Percentiles rank a stretch among this genome's conserved stretches.
Conservation (phyloP, 1,140 invertebrate genomes). For the Mizuhopecten yessoensis region DNA sequence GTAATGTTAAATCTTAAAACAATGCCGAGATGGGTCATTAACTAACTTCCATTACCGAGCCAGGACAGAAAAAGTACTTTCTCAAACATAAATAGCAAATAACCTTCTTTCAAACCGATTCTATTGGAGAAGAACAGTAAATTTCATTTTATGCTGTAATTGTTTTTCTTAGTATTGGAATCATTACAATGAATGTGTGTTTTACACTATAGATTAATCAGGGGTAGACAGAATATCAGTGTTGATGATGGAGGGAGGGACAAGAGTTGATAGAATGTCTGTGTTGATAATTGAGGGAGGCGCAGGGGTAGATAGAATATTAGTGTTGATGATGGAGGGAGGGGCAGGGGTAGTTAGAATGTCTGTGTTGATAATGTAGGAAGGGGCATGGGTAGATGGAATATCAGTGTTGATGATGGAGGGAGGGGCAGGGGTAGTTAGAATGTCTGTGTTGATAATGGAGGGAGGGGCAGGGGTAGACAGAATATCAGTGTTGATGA, state of each 20-base stretch:
- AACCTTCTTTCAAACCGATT: neutral
- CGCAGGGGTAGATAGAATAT: too few relatives aligned
- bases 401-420: too few relatives aligned
- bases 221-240: neutral
- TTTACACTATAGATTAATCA: neutral
- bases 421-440: too few relatives aligned
- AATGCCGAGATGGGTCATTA: neutral
- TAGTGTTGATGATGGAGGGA: too few relatives aligned
- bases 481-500: neutral
- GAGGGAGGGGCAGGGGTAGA: neutral
- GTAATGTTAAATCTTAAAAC: neutral
- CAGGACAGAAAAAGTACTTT: neutral
- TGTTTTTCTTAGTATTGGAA: neutral
- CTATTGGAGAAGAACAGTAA: neutral
- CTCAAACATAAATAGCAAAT: neutral
- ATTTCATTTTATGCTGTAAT: conserved; percentile 25
- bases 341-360: too few relatives aligned
- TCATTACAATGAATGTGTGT: neutral
- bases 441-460: neutral
- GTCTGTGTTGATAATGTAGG: too few relatives aligned
- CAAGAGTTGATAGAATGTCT: neutral
- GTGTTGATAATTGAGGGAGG: neutral
- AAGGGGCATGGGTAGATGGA: too few relatives aligned
- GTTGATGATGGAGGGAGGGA: neutral
- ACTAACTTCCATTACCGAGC: neutral